These are phyloP conservation scores for Drosophila quasianomalipes DNA, from an alignment of 2,888 invertebrate genomes.

Conservation along the genomic window DNA sequence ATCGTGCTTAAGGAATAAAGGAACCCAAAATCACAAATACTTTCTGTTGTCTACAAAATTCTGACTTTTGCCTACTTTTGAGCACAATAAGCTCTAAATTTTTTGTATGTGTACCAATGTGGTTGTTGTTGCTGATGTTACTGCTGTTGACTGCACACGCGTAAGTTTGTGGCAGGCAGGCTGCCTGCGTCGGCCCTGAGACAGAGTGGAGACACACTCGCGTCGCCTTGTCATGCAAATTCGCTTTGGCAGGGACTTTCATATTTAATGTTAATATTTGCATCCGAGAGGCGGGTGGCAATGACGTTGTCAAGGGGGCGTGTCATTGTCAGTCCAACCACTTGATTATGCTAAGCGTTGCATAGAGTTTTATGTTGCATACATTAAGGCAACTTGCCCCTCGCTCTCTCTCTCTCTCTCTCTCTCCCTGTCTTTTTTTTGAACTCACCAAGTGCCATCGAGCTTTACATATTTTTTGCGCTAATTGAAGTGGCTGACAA, in stretches of 20 bases:
- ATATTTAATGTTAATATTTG: conserved; percentile 78
- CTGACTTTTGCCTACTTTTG: too few species aligned
- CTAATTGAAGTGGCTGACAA: conserved; percentile 72
- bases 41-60: background rate
- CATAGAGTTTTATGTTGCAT: conserved; percentile 68
- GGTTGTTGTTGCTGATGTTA: conserved; percentile 19
- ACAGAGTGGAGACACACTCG: conserved; percentile 73
- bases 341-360: conserved; percentile 77
- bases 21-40: background rate
- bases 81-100: background rate
- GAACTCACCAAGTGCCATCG: conserved; percentile 59
- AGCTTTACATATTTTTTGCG: conserved; percentile 64
- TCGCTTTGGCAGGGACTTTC: conserved; percentile 74
- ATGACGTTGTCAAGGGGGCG: conserved; percentile 18
- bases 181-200: conserved; percentile 68
- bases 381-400: conserved; percentile 43
- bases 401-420: background rate
- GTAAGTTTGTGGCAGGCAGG: conserved; percentile 66
- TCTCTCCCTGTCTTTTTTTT: background rate
- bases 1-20: accelerated
- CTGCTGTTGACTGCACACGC: conserved; percentile 59
- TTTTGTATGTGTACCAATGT: background rate
- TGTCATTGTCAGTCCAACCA: conserved; percentile 54
- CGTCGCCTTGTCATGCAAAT: conserved; percentile 79
- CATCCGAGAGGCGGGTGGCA: conserved; percentile 23